These are phyloP conservation scores for Scomber colias DNA, from an alignment of 2,113 vertebrate genomes.

Conservation along the genomic window DNA sequence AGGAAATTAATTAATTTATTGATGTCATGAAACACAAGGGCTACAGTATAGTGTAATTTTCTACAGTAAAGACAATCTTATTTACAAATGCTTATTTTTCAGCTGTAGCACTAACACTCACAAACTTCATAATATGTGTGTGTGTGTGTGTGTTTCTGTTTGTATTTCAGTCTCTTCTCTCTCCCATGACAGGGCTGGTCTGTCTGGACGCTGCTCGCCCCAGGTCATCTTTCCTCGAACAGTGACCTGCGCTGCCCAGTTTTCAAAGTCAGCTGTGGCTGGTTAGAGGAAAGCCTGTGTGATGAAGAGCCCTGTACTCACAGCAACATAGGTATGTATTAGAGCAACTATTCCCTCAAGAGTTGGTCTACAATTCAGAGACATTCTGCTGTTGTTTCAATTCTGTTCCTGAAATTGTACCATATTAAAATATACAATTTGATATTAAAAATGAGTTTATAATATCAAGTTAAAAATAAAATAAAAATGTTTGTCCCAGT, in stretches of 20 bases:
- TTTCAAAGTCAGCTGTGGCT: conserved; percentile 46
- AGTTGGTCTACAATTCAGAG: background rate
- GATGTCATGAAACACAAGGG: background rate
- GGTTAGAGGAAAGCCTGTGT: conserved; percentile 7
- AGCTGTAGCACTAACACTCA: background rate
- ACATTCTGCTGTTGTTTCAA: background rate
- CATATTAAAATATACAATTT: background rate
- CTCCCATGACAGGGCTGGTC: conserved; percentile 32
- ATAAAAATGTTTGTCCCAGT: background rate
- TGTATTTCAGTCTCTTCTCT: conserved; percentile 23
- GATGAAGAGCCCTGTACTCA: background rate
- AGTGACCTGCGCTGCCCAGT: conserved; percentile 25
- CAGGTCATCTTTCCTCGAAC: conserved; percentile 46
- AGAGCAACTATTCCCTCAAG: background rate
- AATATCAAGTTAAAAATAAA: background rate
- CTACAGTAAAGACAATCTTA: no score
- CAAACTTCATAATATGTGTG: background rate
- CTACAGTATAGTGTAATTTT: background rate
- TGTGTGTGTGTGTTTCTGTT: background rate
- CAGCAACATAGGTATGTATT: background rate
- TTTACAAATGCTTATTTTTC: background rate
- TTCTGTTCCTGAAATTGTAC: background rate
- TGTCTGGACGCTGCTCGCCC: conserved; percentile 41
- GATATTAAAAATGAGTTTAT: background rate
- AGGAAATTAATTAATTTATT: background rate